A percentile compares a stretch with the other conserved stretches of the same genome.
These are phyloP conservation scores for Spheniscus humboldti DNA, from an alignment of 2,797 vertebrate genomes.

Conservation along the genomic window DNA sequence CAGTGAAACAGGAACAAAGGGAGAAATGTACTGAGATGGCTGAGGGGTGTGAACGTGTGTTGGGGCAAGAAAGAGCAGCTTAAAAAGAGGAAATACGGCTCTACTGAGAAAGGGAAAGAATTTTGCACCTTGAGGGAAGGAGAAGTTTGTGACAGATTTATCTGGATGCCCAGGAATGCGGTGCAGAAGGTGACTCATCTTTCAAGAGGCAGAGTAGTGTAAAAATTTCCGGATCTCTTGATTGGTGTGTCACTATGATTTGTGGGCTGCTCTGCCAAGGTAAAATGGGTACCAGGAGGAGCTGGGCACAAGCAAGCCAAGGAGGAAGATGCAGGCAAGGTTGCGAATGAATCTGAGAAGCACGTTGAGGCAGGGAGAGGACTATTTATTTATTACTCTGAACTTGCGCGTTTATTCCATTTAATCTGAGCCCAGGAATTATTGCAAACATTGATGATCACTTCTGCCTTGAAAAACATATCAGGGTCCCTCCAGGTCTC, in stretches of 20 bases:
- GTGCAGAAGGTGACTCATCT: constrained; percentile 67
- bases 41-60: not conserved
- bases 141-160: constrained; percentile 74
- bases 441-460: not conserved
- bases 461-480: constrained; percentile 35
- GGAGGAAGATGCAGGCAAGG: constrained; percentile 15
- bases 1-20: constrained; percentile 65
- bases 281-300: constrained; percentile 59
- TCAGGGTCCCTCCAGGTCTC: not conserved
- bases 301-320: constrained; percentile 43
- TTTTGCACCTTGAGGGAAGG: not conserved
- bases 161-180: constrained; percentile 28
- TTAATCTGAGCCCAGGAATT: constrained; percentile 67
- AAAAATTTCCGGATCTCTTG: constrained; percentile 69
- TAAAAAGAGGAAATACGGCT: not conserved
- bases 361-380: not conserved
- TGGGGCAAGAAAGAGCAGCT: not conserved
- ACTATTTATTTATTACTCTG: constrained; percentile 68
- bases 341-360: not conserved
- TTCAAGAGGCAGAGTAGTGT: constrained; percentile 63
- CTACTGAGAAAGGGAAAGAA: not conserved
- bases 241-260: constrained; percentile 89
- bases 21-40: constrained; percentile 59
- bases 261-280: constrained; percentile 76
- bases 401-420: constrained; percentile 34